Percentiles rank a stretch among this genome's conserved stretches.
phyloP scores from a whole-genome alignment of 1,140 invertebrate species.

The Cotesia chilonis region DNA sequence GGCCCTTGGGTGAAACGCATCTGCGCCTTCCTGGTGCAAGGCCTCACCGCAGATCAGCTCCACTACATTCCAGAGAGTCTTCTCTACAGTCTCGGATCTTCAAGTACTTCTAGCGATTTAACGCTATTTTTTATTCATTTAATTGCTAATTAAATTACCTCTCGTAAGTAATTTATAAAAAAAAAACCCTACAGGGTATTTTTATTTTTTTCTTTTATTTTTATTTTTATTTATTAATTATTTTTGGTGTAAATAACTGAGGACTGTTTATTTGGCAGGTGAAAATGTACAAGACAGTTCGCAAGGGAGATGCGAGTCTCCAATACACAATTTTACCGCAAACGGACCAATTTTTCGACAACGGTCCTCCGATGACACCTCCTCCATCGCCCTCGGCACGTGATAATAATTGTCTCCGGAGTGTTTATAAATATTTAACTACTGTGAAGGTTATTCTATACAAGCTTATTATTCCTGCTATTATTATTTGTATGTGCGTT shows the following conservation, averaged over 20 bases:
- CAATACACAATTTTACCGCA: constrained; percentile 79
- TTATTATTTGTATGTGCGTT: neutral
- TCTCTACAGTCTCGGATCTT: neutral
- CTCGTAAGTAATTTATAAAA: no score
- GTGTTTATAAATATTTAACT: constrained; percentile 35
- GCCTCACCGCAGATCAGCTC: constrained; percentile 3
- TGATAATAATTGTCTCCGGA: constrained; percentile 39
- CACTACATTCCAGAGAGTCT: constrained; percentile 24
- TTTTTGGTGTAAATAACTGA: constrained; percentile 27
- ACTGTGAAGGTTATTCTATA: neutral
- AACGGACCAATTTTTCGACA: constrained; percentile 71
- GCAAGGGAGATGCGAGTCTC: constrained; percentile 76
- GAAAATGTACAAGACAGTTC: constrained; percentile 76
- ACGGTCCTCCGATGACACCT: constrained; percentile 15
- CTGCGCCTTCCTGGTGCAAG: constrained; percentile 14
- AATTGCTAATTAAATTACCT: no score
- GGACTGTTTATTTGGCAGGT: constrained; percentile 34
- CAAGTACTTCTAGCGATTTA: no score
- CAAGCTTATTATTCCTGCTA: no score
- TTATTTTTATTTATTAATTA: constrained; percentile 12
- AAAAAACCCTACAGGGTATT: neutral
- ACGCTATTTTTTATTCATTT: no score
- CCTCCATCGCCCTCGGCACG: constrained; percentile 31
- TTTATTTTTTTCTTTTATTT: neutral
- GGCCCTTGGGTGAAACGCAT: constrained; percentile 12